phyloP scores from a whole-genome alignment of 2,888 invertebrate species.

The Cephus runcator region DNA sequence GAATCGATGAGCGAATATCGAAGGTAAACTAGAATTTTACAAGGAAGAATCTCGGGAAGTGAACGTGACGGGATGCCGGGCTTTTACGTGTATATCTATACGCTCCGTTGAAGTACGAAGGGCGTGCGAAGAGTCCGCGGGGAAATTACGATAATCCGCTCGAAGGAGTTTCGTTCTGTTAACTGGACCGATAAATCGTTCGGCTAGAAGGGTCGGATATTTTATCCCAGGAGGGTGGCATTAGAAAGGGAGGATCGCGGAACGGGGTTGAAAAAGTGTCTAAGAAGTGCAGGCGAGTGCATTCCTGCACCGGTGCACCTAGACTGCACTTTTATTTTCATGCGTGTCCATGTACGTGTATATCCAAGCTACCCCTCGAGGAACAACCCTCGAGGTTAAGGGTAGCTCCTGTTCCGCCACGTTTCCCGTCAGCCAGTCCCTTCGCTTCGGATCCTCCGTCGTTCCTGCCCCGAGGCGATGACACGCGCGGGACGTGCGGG shows the following conservation, averaged over 20 bases:
- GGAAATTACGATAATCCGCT: background rate
- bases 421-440: background rate
- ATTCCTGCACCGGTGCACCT: background rate
- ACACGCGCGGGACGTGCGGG: conserved; percentile 42
- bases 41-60: background rate
- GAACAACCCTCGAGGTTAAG: conserved; percentile 2
- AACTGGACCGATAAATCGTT: background rate
- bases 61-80: background rate
- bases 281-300: background rate
- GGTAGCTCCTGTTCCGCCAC: background rate
- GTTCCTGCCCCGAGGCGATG: conserved; percentile 48
- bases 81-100: background rate
- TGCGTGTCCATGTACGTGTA: background rate
- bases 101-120: background rate
- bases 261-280: background rate
- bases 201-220: background rate
- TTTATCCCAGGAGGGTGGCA: background rate
- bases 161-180: background rate
- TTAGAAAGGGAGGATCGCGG: background rate
- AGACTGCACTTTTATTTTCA: background rate
- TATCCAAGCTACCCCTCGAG: background rate
- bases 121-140: background rate
- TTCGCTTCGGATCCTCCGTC: conserved; percentile 11
- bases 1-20: background rate
- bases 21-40: background rate